phyloP scores from a whole-genome alignment of 2,113 vertebrate genomes.

The Columbina picui region DNA sequence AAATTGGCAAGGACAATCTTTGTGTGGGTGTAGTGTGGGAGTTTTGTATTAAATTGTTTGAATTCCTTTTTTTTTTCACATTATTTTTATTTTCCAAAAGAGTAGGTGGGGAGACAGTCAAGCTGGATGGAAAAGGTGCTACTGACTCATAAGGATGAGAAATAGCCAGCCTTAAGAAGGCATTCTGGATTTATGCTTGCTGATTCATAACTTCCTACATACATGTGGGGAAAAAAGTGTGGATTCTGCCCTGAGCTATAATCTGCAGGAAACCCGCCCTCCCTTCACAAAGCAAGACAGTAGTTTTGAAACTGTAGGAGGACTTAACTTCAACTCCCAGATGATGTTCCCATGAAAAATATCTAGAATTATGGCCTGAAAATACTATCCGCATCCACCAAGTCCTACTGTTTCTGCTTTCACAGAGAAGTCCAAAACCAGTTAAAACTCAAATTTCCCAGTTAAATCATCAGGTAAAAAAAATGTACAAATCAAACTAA shows the following conservation, averaged over 20 bases:
- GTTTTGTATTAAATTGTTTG: conserved; percentile 32
- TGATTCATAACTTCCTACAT: conserved; percentile 82
- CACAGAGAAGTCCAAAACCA: neutral
- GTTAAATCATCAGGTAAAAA: neutral
- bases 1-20: conserved; percentile 34
- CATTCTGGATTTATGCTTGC: conserved; percentile 68
- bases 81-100: conserved; percentile 67
- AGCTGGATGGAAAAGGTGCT: conserved; percentile 63
- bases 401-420: neutral
- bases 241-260: conserved; percentile 57
- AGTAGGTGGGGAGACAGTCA: conserved; percentile 40
- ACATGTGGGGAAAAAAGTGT: conserved; percentile 38
- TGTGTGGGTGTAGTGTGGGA: conserved; percentile 25
- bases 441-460: neutral
- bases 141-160: conserved; percentile 75
- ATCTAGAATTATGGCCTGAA: conserved; percentile 44
- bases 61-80: conserved; percentile 25
- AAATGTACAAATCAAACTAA: neutral
- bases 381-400: neutral
- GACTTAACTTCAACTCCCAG: conserved; percentile 28
- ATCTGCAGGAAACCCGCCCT: conserved; percentile 54
- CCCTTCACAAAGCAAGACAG: conserved; percentile 7
- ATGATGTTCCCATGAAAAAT: conserved; percentile 48
- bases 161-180: conserved; percentile 60
- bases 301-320: conserved; percentile 54